Base-by-base conservation (phyloP, 2,113 vertebrate species). In the Rissa tridactyla region DNA sequence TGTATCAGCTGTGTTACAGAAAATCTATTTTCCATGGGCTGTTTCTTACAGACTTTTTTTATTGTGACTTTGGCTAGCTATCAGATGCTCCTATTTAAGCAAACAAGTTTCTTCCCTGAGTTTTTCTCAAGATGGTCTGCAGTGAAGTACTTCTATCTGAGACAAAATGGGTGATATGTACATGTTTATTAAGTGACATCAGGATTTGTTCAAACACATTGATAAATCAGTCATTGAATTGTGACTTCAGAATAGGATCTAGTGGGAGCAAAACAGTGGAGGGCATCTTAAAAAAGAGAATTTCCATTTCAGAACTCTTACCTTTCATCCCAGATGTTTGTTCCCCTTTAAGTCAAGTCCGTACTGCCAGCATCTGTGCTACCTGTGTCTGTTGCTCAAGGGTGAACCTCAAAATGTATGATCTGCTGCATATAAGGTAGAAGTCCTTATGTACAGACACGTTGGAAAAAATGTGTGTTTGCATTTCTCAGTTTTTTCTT, bases 21-120 rank as follows among this genome's bases (percentile, higher is more conserved):
- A 93, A 81, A 72, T 54, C 47, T 86, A 1, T 92, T 89, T 95
- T 92, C 44, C 64, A 26, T 30, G 10, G 15, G 76, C 27, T 82
- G 13, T 91, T 95, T 84, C 44, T 91, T 90, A 38, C 32, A 40
- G 40, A 22, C 11, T 26, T 57, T 19, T 68, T 38, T 91, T 65
- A n/a, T 78, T 92, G 38, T 64, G 51, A 52, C 32, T 90, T 92
- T 93, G 58, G 23, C 60, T 88, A 46, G 30, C 16, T 76, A 7
- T 93, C n/a, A 78, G 76, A 83, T 86, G 30, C 68, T 86, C 90
- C 73, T 66, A 11, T 95, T 86, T 82, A 90, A 95, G 85, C 32
- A 66, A 92, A 66, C 46, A 72, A 30, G 32, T 78, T 83, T 70
- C 25, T 86, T 90, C 27, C 30, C 9, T 6, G 17, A 3, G 7